Evolutionary conservation across 2,113 vertebrate genomes (phyloP), one percentile per base, ranked within the genome.

Genomic region (Epinephelus cyanopodus): DNA sequence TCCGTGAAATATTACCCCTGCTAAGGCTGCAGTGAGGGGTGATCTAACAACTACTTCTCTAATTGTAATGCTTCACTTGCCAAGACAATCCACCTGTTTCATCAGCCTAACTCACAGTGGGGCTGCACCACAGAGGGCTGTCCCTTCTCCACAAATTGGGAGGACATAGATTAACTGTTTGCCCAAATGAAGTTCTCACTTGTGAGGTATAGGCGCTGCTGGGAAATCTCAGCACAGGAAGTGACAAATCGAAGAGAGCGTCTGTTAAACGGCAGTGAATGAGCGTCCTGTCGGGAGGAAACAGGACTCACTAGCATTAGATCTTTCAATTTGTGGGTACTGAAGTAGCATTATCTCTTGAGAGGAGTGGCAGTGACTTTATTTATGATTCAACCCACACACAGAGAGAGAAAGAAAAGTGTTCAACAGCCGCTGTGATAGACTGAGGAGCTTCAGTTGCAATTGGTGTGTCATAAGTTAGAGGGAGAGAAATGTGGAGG

Each of bases 101-200:
- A 27, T 73, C 60, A 74, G 27, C n/a, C n/a, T 50, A 23, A 56
- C 42, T 57, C 65, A 25, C 74, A 27, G 23, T 2, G 60, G 29
- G 64, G 52, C 60, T 53, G 57, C 78, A 13, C 33, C 75, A 18
- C 53, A 25, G 42, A 73, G 47, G 50, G 19, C 53, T 18, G 37
- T 84, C 42, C 54, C 63, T 14, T 27, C 60, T 73, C 13, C n/a
- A 4, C 50, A 73, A 27, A 81, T 57, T 48, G 50, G 57, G 27
- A 66, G 19, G 25, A 85, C 58, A 42, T 5, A 54, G 67, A 83
- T 66, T n/a, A 42, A 81, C 39, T 62, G 33, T 77, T 72, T 33
- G 27, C 27, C 6, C 27, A 53, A 27, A 66, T 74, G 5, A 70
- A 65, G 68, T 64, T 29, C 10, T 75, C 37, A 5, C n/a, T 62